Evolutionary conservation across 2,113 vertebrate genomes (phyloP), one percentile per base, ranked within the genome.

Genomic region (Dermatemys mawii): DNA sequence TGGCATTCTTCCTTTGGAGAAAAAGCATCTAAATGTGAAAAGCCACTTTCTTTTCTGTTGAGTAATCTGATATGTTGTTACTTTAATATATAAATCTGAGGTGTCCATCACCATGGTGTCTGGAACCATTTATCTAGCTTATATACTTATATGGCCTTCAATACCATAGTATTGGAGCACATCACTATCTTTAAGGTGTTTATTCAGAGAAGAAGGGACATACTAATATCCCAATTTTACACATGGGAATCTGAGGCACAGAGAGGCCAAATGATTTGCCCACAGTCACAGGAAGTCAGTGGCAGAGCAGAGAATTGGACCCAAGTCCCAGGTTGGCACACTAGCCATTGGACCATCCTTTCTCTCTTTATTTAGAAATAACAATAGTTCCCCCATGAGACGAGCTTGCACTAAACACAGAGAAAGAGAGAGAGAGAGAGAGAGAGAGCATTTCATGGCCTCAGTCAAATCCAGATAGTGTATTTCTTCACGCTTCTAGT

Each of bases 131-230:
- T 48, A 5, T 24, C 2, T 22, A 2, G n/a, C 54, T n/a, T 49
- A 41, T 49, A 26, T 80, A 11, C 35, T 57, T 85, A 24, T 73
- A 35, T 53, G 44, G 3, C 81, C 80, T 55, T 38, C 21, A 63
- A 3, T 63, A 19, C 60, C 2, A 0, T 16, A 0, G 0, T 46
- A 38, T 83, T n/a, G 50, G 50, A 89, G 86, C 80, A 27, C 24
- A n/a, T 88, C 26, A 0, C 12, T 21, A 0, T 75, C 57, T 81
- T 12, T 75, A 44, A 75, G 21, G 46, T 8, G 14, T 84, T 51
- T 90, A 82, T 54, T 21, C 27, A 78, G 81, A 24, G 13, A 0
- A 0, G 0, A 2, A 35, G 16, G 17, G 19, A 78, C 46, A 54
- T 14, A n/a, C 48, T 0, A 0, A 60, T 54, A 12, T 67, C 78